Base-by-base conservation (phyloP, 1,140 invertebrate species). In the Cherax destructor region DNA sequence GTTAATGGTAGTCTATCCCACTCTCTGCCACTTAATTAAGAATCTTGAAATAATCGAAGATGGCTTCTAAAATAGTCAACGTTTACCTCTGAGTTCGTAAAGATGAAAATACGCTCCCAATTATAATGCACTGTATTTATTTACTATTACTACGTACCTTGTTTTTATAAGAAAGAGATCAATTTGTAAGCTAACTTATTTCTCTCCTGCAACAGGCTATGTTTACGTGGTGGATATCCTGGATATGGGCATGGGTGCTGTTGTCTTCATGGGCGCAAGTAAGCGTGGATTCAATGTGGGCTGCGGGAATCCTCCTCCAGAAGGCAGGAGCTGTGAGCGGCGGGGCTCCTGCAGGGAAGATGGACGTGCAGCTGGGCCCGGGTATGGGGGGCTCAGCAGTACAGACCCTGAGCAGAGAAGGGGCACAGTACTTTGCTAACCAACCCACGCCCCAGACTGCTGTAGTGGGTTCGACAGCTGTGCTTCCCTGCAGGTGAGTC, bases 171-270 rank as follows among this genome's bases (percentile, higher is more conserved):
- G 30, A 41, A 41, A 41, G 30, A 41, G 30, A 41, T 41, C 30
- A 41, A 2, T 41, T 41, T 41, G 30, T 41, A 41, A 41, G 30
- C 30, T 41, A 41, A 41, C 49, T 61, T 2, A 11, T 76, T 41
- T 16, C 52, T 61, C 61, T 69, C 72, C 65, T 41, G 30, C 30
- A 41, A 61, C 78, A 90, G 88, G 76, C 41, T 52, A 90, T 90
- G 88, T 90, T 90, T 65, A 49, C 80, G 18, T 90, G 88, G 88
- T 90, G 88, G 88, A 90, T 90, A 49, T 90, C 88, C 80, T 90
- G 88, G 88, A 13, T 83, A 69, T 83, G 72, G 81, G 72, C 59
- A 18, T 65, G 65, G 50, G n/a, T 84, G n/a, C 49, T 83, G n/a
- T 80, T 24, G 81, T 59, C 56, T 18, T 30, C 47, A 21, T 41